Evolutionary conservation across 2,113 vertebrate species (phyloP).

Genomic region (Romanogobio albipinnatus): DNA sequence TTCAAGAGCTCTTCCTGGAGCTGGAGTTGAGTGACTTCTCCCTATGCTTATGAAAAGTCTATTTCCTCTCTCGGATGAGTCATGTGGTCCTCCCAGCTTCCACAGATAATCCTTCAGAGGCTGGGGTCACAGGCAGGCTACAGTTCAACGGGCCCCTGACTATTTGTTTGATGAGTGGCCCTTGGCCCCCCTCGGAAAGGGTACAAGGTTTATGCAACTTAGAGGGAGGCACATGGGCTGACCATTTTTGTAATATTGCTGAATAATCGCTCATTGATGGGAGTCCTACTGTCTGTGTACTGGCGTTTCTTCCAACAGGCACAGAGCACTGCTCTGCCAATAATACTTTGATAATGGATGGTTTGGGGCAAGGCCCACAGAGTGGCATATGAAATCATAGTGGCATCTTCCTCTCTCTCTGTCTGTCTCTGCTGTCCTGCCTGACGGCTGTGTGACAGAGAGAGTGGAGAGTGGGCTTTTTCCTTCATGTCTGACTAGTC

Average conservation of each 20-base stretch:
- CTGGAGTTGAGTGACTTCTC: conserved; percentile 27
- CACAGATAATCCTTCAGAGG: conserved; percentile 59
- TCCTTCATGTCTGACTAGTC: conserved; percentile 93
- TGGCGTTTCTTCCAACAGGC: neutral
- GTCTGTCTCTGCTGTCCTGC: conserved; percentile 74
- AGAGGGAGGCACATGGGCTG: neutral
- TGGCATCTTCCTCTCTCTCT: conserved; percentile 48
- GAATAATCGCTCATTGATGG: conserved; percentile 23
- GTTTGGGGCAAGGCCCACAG: conserved; percentile 52
- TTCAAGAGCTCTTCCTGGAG: conserved; percentile 39
- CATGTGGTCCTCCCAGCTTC: conserved; percentile 48
- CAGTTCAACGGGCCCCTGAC: conserved; percentile 43
- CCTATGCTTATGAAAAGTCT: conserved; percentile 35
- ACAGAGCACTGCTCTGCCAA: conserved; percentile 28
- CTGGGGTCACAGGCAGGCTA: conserved; percentile 47
- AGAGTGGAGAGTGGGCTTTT: conserved; percentile 85
- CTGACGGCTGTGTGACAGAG: conserved; percentile 89
- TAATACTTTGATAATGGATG: conserved; percentile 59
- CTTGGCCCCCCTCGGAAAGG: conserved; percentile 10
- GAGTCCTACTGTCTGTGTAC: conserved; percentile 10
- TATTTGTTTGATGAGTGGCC: conserved; percentile 56
- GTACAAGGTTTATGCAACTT: conserved; percentile 12
- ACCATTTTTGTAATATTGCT: conserved; percentile 23
- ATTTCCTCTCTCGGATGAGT: conserved; percentile 42
- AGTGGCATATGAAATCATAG: conserved; percentile 33